Percentiles rank a stretch among this genome's conserved stretches.
Evolutionary conservation across 2,113 vertebrate species (phyloP).

Genomic region (Toxostoma redivivum): DNA sequence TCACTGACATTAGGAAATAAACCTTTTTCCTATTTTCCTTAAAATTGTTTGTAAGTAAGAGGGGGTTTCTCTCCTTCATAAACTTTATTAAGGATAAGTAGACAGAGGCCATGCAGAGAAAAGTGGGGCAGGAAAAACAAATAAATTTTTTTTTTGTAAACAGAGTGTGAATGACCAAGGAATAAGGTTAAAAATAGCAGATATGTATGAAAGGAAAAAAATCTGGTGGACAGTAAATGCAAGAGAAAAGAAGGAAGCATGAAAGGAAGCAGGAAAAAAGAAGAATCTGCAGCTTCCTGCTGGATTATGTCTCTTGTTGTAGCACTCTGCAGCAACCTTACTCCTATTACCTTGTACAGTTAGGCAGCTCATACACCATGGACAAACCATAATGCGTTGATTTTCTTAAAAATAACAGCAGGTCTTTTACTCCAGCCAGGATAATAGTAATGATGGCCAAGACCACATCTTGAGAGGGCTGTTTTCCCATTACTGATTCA

Average conservation of each 20-base stretch:
- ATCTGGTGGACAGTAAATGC: neutral
- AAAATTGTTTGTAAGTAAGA: neutral
- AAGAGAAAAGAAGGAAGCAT: neutral
- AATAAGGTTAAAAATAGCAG: neutral
- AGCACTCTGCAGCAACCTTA: neutral
- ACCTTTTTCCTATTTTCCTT: neutral
- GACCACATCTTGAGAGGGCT: neutral
- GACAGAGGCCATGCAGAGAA: neutral
- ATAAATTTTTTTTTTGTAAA: neutral
- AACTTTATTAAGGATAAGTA: neutral
- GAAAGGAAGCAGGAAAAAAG: neutral
- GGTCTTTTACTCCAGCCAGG: neutral
- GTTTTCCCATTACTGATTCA: constrained; percentile 1
- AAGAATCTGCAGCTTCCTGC: neutral
- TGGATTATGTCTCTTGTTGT: neutral
- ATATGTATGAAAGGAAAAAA: neutral
- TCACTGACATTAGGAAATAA: neutral
- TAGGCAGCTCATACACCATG: neutral
- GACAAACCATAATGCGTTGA: neutral
- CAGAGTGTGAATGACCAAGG: neutral
- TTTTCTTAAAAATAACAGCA: constrained; percentile 18
- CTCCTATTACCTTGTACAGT: neutral
- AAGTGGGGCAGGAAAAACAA: neutral
- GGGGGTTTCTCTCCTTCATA: fast-evolving
- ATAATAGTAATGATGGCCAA: neutral